phyloP scores from a whole-genome alignment of 2,797 vertebrate species.

The Amazona finschi region DNA sequence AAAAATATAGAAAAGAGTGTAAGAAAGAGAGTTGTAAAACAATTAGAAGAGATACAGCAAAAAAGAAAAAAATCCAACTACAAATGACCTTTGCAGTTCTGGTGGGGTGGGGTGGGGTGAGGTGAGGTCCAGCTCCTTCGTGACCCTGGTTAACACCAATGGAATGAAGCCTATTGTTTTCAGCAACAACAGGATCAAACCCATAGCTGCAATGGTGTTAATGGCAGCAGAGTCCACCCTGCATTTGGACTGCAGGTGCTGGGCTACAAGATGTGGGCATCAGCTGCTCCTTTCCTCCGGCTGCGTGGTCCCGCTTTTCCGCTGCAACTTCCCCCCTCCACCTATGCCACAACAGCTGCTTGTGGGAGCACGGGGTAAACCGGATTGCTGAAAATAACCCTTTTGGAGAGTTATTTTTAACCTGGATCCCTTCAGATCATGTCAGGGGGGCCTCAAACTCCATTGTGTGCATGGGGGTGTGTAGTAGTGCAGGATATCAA shows the following conservation, averaged over 20 bases:
- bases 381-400: neutral
- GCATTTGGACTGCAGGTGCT: neutral
- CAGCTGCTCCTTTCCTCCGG: neutral
- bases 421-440: neutral
- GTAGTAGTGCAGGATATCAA: neutral
- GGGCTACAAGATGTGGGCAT: neutral
- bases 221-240: neutral
- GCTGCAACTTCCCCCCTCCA: neutral
- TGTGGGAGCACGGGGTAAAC: neutral
- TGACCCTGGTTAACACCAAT: neutral
- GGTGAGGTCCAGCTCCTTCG: neutral
- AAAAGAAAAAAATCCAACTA: neutral
- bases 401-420: neutral
- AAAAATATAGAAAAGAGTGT: neutral
- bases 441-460: neutral
- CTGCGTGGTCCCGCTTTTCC: conserved; percentile 23
- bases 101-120: neutral
- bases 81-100: neutral
- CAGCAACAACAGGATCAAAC: neutral
- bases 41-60: neutral
- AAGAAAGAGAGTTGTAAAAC: neutral
- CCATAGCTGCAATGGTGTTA: neutral
- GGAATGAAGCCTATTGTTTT: neutral
- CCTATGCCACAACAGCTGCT: neutral
- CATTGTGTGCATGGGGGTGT: rapidly evolving